Conservation (phyloP, 1,140 invertebrate genomes). For the Tigriopus japonicus region DNA sequence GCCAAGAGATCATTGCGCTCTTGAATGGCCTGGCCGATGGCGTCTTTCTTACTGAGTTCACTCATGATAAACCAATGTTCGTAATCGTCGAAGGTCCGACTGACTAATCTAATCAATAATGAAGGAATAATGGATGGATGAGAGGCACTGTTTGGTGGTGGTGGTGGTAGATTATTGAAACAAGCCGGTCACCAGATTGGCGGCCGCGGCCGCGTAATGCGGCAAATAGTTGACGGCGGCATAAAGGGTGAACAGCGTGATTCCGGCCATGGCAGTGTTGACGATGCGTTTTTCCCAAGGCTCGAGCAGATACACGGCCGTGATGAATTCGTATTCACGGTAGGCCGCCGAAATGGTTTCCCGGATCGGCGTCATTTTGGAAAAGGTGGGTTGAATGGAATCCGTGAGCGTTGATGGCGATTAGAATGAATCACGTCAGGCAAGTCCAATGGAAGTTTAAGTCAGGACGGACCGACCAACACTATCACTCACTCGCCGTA, state of each 20-base stretch:
- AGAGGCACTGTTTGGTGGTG: not conserved
- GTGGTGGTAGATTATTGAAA: not conserved
- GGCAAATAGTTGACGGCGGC: not conserved
- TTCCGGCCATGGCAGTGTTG: not conserved
- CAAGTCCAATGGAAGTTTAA: too few species aligned
- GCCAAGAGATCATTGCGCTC: too few species aligned
- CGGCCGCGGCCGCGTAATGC: not conserved
- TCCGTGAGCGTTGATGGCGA: too few species aligned
- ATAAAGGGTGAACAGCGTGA: not conserved
- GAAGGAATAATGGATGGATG: not conserved
- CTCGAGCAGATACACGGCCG: not conserved
- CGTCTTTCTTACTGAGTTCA: too few species aligned
- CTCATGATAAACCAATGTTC: too few species aligned
- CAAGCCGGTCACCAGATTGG: not conserved
- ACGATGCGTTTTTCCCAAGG: conserved; percentile 6
- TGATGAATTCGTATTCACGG: not conserved
- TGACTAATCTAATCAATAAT: not conserved
- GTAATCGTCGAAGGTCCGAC: too few species aligned
- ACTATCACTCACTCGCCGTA: too few species aligned
- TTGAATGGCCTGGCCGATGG: too few species aligned
- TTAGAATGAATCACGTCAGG: too few species aligned
- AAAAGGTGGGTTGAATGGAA: too few species aligned
- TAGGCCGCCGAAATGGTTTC: not conserved
- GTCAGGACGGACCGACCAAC: too few species aligned
- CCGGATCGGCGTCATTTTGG: too few species aligned